Base-by-base conservation (phyloP, 1,140 invertebrate genomes). In the Leptoteleia sp. region DNA sequence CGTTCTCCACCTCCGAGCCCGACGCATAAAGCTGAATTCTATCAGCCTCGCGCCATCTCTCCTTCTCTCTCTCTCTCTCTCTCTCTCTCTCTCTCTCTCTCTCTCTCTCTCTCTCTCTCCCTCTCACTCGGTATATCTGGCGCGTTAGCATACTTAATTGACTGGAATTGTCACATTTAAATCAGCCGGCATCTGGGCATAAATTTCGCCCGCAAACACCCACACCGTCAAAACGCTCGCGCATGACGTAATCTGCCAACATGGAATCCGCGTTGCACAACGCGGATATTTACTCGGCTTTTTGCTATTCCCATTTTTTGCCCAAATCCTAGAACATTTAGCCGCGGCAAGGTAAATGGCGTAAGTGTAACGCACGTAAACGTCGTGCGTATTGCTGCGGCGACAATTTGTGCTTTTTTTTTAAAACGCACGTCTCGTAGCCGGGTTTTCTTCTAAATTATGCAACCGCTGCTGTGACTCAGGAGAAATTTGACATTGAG, bases 91-190 rank as follows among this genome's bases (percentile, higher is more conserved):
- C n/a, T n/a, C n/a, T n/a, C n/a, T n/a, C n/a, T n/a, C n/a, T n/a
- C n/a, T n/a, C 19, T 22, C 19, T 22, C 19, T 22, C 19, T 57
- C 33, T 65, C 57, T 22, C 19, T 22, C 19, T 22, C 19, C 5
- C 19, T 5, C 19, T 22, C 19, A 48, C 35, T 75, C 59, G 13
- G 35, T 75, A 65, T 65, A 65, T 75, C 71, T 65, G 48, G 48
- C 33, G 59, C 71, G 40, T 75, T 65, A 57, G 52, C 61, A 65
- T 65, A 75, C 59, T 75, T 75, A 75, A 75, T 75, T 75, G 71
- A 65, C 72, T 76, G 48, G 55, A 76, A 76, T 76, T 68, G 72
- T 76, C 72, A 76, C 72, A 68, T 64, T 70, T 76, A 76, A 76
- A 68, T 76, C 73, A 70, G 73, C 31, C 55, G 29, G 48, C 55